A percentile compares a stretch with the other conserved stretches of the same genome.
Evolutionary conservation across 2,113 vertebrate species (phyloP).

Genomic region (Leptocoma aspasia): DNA sequence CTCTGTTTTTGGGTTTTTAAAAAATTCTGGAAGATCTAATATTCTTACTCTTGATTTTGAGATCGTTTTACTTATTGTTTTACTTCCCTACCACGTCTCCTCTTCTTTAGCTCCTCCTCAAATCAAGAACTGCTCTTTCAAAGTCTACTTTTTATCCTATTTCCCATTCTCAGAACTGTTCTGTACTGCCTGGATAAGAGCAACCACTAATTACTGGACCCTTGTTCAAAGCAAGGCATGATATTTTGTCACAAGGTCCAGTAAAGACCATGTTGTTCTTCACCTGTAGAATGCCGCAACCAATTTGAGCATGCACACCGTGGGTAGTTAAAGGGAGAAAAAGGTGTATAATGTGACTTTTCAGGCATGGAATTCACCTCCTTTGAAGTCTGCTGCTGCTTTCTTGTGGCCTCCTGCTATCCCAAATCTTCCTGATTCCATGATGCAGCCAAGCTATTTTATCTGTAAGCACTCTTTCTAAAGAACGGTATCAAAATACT

Average conservation of each 20-base stretch:
- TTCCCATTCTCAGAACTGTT: background rate
- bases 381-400: background rate
- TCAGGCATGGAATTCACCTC: background rate
- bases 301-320: background rate
- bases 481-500: background rate
- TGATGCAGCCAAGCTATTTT: background rate
- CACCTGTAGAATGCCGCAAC: background rate
- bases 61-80: background rate
- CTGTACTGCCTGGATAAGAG: background rate
- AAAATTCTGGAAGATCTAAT: background rate
- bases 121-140: background rate
- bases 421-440: background rate
- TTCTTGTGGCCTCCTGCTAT: background rate
- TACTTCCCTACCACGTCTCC: background rate
- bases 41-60: background rate
- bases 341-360: background rate
- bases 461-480: background rate
- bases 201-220: background rate
- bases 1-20: background rate
- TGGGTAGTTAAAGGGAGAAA: background rate
- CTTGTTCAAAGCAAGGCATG: background rate
- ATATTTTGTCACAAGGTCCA: background rate
- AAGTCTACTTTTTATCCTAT: background rate
- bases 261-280: background rate
- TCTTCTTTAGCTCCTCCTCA: background rate